Conservation (phyloP, 2,888 invertebrate species). For the Leptopilina myrica region DNA sequence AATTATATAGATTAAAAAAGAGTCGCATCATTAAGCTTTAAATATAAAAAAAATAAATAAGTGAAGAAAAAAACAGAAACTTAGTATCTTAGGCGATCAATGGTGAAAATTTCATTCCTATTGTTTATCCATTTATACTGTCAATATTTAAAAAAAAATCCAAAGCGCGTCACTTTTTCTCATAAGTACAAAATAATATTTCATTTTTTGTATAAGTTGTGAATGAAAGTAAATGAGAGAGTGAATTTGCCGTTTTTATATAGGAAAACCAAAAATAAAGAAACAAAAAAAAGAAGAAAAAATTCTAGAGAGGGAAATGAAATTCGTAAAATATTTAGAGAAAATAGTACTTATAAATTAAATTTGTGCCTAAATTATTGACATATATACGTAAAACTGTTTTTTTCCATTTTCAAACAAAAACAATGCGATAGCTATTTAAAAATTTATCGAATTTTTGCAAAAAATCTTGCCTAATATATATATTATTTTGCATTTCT, state of each 20-base stretch:
- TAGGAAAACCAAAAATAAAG: slow-evolving; percentile 44
- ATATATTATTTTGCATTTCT: slow-evolving; percentile 16
- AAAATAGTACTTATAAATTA: slow-evolving; percentile 40
- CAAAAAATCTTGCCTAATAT: background rate
- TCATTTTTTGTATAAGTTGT: slow-evolving; percentile 62
- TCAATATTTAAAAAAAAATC: slow-evolving; percentile 50
- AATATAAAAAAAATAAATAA: slow-evolving; percentile 14
- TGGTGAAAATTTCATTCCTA: slow-evolving; percentile 55
- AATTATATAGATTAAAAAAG: slow-evolving; percentile 23
- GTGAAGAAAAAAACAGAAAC: slow-evolving; percentile 46
- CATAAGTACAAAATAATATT: slow-evolving; percentile 56
- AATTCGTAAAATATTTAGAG: slow-evolving; percentile 48
- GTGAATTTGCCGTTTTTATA: slow-evolving; percentile 25
- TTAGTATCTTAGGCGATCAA: slow-evolving; percentile 51
- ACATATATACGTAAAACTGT: background rate
- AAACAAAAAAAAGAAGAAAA: slow-evolving; percentile 5
- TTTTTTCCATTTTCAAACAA: background rate
- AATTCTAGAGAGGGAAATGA: slow-evolving; percentile 24
- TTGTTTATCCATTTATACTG: slow-evolving; percentile 62
- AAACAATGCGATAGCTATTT: background rate
- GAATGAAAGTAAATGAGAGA: slow-evolving; percentile 54
- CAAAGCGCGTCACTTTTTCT: slow-evolving; percentile 55
- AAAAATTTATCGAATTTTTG: background rate
- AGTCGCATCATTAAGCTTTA: slow-evolving; percentile 59
- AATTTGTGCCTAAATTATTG: slow-evolving; percentile 44